phyloP scores from a whole-genome alignment of 2,888 invertebrate species.

The Hemithea aestivaria region DNA sequence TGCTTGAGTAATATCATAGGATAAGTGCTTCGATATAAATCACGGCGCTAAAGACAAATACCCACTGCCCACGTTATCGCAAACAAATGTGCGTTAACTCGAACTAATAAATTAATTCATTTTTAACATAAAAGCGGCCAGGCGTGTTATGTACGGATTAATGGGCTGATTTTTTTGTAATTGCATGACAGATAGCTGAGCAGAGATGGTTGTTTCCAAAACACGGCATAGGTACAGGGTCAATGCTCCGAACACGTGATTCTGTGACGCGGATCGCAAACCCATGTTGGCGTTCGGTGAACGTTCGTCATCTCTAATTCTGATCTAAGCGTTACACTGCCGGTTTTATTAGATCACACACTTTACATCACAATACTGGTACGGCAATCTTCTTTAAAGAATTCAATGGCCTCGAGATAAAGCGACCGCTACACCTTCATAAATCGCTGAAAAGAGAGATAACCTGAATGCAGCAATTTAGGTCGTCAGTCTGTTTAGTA shows the following conservation, averaged over 20 bases:
- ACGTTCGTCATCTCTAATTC: slow-evolving; percentile 46
- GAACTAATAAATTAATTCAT: slow-evolving; percentile 43
- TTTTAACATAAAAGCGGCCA: slow-evolving; percentile 30
- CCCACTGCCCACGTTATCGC: slow-evolving; percentile 36
- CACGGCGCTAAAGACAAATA: slow-evolving; percentile 40
- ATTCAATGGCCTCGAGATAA: slow-evolving; percentile 3
- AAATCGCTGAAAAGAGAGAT: slow-evolving; percentile 46
- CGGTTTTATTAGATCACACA: slow-evolving; percentile 25
- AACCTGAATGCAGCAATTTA: slow-evolving; percentile 58
- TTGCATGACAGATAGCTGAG: slow-evolving; percentile 44
- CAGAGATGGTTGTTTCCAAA: slow-evolving; percentile 57
- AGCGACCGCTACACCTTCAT: slow-evolving; percentile 29
- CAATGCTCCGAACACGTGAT: slow-evolving; percentile 72
- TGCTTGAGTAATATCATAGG: slow-evolving; percentile 11
- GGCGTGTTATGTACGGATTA: slow-evolving; percentile 41
- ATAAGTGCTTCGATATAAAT: slow-evolving; percentile 30
- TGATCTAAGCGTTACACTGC: slow-evolving; percentile 47
- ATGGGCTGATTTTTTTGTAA: slow-evolving; percentile 39
- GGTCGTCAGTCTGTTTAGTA: slow-evolving; percentile 55
- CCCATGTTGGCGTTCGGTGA: slow-evolving; percentile 32
- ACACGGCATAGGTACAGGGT: slow-evolving; percentile 56
- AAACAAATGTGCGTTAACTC: slow-evolving; percentile 39
- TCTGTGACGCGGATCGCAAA: slow-evolving; percentile 60
- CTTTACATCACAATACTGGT: slow-evolving; percentile 15
- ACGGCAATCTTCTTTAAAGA: slow-evolving; percentile 31